Base-by-base conservation (phyloP, 2,888 invertebrate genomes). In the Drosophila differens region DNA sequence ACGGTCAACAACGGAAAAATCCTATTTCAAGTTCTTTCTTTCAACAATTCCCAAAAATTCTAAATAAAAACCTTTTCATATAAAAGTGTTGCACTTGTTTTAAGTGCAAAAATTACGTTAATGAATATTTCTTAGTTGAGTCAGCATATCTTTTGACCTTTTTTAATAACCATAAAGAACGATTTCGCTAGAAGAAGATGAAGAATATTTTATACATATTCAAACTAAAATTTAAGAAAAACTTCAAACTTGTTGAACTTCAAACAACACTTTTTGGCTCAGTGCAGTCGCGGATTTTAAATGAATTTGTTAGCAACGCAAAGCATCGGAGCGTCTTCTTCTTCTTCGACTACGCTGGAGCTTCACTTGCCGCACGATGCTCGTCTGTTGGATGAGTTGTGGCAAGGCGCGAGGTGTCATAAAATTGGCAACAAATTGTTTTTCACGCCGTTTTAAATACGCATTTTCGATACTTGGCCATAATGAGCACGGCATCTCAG, bases 391-490 rank as follows among this genome's bases (percentile, higher is more conserved):
- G 72, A 82, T 85, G 89, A 89, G 83, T 80, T 84, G 79, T 82
- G 80, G 81, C 73, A 59, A 86, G 84, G 65, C 77, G 82, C 81
- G 85, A 91, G 91, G 85, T 81, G 76, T 88, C 91, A 91, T 92
- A 92, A 92, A 92, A 89, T 90, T 86, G 85, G 82, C 79, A 92
- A 92, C 91, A 92, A 92, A 92, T 91, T 92, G 91, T 90, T 91
- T 84, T 91, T 91, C 91, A 90, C 91, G 91, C 91, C 90, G 88
- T 85, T 91, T 92, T 91, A 89, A 89, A 89, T 89, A 84, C 85
- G 81, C 90, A 87, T 89, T 88, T 85, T 86, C 89, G 86, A 84
- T 89, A 86, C 89, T 89, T 87, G 89, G 83, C 77, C 79, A 87
- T 89, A 89, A 89, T 89, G 90, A 90, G 89, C 79, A 57, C 57